Percentiles rank a stretch among this genome's conserved stretches.
These are phyloP conservation scores for Peromyscus maniculatus DNA, from an alignment of 2,113 vertebrate species.

Conservation along the genomic window DNA sequence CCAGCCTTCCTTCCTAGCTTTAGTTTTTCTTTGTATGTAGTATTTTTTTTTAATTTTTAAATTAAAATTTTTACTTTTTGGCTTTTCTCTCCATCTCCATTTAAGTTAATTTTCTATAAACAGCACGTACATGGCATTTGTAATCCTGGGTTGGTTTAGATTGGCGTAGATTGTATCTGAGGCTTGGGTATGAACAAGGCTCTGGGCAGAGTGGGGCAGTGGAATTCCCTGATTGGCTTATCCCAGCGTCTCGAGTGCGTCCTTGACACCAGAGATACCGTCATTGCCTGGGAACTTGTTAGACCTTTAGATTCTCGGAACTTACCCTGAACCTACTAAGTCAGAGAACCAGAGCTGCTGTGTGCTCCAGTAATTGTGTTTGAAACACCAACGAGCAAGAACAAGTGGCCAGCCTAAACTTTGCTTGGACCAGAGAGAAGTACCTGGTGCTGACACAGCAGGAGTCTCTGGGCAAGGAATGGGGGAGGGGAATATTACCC, in stretches of 20 bases:
- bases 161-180: background rate
- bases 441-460: rapidly evolving
- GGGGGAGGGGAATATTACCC: background rate
- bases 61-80: background rate
- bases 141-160: background rate
- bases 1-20: background rate
- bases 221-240: background rate
- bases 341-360: background rate
- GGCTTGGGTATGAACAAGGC: background rate
- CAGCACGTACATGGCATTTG: background rate
- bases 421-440: background rate
- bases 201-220: background rate
- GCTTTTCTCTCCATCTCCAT: background rate
- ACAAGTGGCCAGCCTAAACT: background rate
- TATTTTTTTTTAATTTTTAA: background rate
- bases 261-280: background rate
- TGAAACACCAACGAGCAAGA: background rate
- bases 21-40: background rate
- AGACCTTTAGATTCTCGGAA: background rate
- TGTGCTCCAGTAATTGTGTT: background rate
- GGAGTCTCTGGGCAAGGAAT: background rate
- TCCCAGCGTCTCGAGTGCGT: background rate
- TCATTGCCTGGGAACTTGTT: background rate
- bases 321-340: background rate
- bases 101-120: background rate